These are phyloP conservation scores for Lydus trimaculatus DNA, from an alignment of 2,888 invertebrate species.

Conservation along the genomic window DNA sequence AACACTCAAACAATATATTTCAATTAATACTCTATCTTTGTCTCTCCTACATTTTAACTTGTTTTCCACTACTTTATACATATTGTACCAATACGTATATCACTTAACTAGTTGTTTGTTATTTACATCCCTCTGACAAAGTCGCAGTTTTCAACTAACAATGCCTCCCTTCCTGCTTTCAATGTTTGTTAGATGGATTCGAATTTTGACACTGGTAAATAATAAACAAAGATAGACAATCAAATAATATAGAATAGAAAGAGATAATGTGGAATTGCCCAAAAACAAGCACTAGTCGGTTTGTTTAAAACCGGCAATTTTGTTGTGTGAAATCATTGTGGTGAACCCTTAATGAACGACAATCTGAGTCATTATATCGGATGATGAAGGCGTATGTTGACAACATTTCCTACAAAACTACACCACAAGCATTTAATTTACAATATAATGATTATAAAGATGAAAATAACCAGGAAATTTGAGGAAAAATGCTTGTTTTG, in stretches of 20 bases:
- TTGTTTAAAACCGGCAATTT: constrained; percentile 1
- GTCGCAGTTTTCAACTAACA: constrained; percentile 1
- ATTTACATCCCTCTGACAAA: constrained; percentile 52
- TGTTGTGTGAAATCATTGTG: not conserved
- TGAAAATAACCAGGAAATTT: not conserved
- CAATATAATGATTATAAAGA: not conserved
- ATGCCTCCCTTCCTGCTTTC: not conserved
- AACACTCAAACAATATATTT: constrained; percentile 59
- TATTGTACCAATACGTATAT: constrained; percentile 36
- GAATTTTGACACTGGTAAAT: not conserved
- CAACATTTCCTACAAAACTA: not conserved
- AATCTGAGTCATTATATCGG: not conserved
- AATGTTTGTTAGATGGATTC: not conserved
- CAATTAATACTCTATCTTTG: constrained; percentile 56
- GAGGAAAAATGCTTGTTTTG: not conserved
- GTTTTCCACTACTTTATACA: not conserved
- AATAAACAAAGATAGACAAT: not conserved
- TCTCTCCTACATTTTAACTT: constrained; percentile 30
- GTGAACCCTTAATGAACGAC: constrained; percentile 2
- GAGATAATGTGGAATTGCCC: not conserved
- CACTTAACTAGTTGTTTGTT: constrained; percentile 60
- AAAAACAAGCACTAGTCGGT: constrained; percentile 2
- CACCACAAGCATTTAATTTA: not conserved
- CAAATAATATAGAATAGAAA: not conserved
- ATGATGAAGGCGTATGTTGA: not conserved